Evolutionary conservation across 1,140 invertebrate genomes (phyloP), one percentile per base, ranked within the genome.

Genomic region (Wasmannia auropunctata): DNA sequence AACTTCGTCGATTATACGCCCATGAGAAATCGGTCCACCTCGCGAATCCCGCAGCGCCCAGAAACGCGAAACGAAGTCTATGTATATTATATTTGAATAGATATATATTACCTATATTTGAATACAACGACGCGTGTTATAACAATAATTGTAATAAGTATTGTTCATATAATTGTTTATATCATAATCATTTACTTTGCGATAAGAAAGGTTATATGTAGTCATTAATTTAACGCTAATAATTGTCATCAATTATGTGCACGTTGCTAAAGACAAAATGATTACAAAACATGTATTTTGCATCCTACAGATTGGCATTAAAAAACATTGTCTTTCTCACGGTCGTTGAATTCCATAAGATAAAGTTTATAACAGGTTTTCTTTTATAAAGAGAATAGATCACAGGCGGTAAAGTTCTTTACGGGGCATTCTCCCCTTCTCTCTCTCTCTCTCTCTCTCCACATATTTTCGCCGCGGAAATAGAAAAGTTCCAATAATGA

Each of bases 401-500:
- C 40, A 74, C 40, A 28, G 40, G 8, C 37, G 19, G 34, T 43
- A 43, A 72, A 81, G 19, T 72, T 72, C 25, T 56, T 34, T 37
- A 22, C 22, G 10, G 10, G 2, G 7, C 14, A 63, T 31, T 31
- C 6, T 63, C 56, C 74, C 11, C 3, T 8, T 19, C 16, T 37
- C 22, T 75, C 31, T 54, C 11, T 75, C 6, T 60, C 40, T 37
- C 19, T 49, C 28, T 34, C 34, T 40, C 19, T 31, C 16, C 25
- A 34, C 37, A 60, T 83, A 83, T 14, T 83, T 83, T 74, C 10
- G 8, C 8, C 8, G 4, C 7, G 25, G n/a, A 83, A 81, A 72
- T 81, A 81, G 37, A 72, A 83, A 83, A 83, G 19, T 34, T 81
- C 19, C 22, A 83, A 58, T 83, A 83, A 83, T 60, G n/a, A 83